These are phyloP conservation scores for Alectoris magna DNA, from an alignment of 2,797 vertebrate genomes.

Conservation along the genomic window DNA sequence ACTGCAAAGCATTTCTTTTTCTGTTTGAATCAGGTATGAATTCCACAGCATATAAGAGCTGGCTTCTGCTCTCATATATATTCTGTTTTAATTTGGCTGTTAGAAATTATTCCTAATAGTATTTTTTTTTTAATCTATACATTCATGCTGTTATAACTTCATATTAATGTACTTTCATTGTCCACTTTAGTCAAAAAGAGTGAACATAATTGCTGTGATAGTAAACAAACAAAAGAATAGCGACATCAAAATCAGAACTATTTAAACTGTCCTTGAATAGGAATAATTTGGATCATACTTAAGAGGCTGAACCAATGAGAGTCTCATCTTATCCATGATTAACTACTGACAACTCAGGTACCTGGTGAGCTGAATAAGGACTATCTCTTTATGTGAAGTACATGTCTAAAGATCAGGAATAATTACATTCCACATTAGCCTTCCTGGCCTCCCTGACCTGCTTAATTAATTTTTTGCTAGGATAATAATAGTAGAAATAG, in stretches of 20 bases:
- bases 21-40: background rate
- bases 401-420: conserved; percentile 83
- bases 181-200: conserved; percentile 55
- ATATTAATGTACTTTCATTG: conserved; percentile 4
- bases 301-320: conserved; percentile 67
- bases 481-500: conserved; percentile 85
- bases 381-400: conserved; percentile 81
- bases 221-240: conserved; percentile 61
- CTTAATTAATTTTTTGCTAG: conserved; percentile 87
- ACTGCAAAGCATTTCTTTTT: background rate
- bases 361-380: conserved; percentile 80
- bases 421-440: conserved; percentile 85
- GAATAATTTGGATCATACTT: conserved; percentile 63
- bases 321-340: conserved; percentile 75
- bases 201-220: background rate
- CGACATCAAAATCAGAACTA: conserved; percentile 54
- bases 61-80: background rate
- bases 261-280: conserved; percentile 61
- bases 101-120: background rate
- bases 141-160: background rate
- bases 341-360: conserved; percentile 78
- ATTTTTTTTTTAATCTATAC: conserved; percentile 5
- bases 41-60: background rate
- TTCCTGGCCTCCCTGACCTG: conserved; percentile 80
- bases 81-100: conserved; percentile 40